Conservation (phyloP, 2,113 vertebrate species). For the Leptobrachium leishanense region DNA sequence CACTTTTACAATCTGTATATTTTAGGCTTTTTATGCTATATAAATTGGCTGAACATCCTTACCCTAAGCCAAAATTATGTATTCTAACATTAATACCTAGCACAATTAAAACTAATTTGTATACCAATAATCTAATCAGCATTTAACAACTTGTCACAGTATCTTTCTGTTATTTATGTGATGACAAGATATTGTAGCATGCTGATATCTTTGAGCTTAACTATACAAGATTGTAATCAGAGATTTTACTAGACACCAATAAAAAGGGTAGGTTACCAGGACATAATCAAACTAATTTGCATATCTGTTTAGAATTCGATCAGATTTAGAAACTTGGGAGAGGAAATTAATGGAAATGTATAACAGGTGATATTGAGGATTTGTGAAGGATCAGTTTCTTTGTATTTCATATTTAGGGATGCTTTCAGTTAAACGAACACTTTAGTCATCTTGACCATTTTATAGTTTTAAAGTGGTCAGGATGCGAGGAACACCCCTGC, state of each 20-base stretch:
- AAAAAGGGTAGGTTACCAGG: not conserved
- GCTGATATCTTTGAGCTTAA: conserved; percentile 6
- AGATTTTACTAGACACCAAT: not conserved
- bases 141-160: not conserved
- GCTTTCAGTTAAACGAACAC: no score
- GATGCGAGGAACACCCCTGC: no score
- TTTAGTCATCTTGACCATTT: no score
- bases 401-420: no score
- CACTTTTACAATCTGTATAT: not conserved
- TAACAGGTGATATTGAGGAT: no score
- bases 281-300: no score
- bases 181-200: conserved; percentile 12
- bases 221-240: conserved; percentile 6
- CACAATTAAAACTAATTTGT: not conserved
- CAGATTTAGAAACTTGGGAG: no score
- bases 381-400: no score
- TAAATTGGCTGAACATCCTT: not conserved
- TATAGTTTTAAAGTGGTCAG: no score
- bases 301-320: no score
- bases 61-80: not conserved
- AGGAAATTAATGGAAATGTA: no score
- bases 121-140: not conserved
- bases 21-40: not conserved
- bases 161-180: conserved; percentile 3
- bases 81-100: not conserved